Evolutionary conservation across 2,888 invertebrate species (phyloP).

Genomic region (Chrysolina haemoptera): DNA sequence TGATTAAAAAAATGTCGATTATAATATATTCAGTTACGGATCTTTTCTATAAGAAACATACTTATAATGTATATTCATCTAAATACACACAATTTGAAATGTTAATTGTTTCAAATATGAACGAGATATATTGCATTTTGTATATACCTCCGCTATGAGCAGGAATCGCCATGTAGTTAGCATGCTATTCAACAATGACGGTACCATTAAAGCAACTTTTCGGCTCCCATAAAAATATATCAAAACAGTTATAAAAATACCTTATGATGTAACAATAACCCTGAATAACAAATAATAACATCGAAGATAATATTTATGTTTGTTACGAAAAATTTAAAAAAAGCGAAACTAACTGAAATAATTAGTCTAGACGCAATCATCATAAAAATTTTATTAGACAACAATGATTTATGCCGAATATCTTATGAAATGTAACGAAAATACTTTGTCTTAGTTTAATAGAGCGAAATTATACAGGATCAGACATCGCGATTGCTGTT

Average conservation of each 20-base stretch:
- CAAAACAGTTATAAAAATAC: constrained; percentile 44
- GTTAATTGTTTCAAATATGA: too few relatives aligned
- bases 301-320: constrained; percentile 32
- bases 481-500: too few relatives aligned
- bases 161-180: constrained; percentile 18
- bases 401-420: constrained; percentile 36
- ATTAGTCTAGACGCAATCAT: constrained; percentile 46
- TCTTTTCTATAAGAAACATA: too few relatives aligned
- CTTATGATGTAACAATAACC: constrained; percentile 38
- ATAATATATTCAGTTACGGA: too few relatives aligned
- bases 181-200: constrained; percentile 39
- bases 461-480: too few relatives aligned
- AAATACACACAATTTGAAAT: too few relatives aligned
- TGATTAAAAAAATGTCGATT: too few relatives aligned
- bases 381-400: constrained; percentile 40
- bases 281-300: constrained; percentile 34
- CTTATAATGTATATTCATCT: too few relatives aligned
- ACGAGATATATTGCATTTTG: too few relatives aligned
- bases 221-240: constrained; percentile 39
- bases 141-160: not conserved
- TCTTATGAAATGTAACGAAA: constrained; percentile 13
- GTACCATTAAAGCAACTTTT: constrained; percentile 39
- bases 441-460: constrained; percentile 32
- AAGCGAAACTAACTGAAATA: constrained; percentile 37
- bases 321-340: constrained; percentile 25